phyloP scores from a whole-genome alignment of 2,113 vertebrate species.

The Nesospiza acunhae region DNA sequence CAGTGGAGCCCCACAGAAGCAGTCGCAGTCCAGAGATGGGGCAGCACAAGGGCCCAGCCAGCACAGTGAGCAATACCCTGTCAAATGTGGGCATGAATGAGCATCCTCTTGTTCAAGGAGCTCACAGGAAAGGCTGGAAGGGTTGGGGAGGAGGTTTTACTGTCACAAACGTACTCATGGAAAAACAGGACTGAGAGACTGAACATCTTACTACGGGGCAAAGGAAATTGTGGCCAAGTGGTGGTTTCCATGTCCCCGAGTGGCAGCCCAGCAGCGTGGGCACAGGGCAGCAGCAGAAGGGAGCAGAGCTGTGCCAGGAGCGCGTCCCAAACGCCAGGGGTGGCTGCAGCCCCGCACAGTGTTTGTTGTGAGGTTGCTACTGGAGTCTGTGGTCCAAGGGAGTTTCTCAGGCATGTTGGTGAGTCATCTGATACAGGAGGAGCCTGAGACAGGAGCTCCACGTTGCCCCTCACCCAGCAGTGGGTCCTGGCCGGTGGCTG shows the following conservation, averaged over 20 bases:
- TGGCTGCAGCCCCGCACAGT: slow-evolving; percentile 14
- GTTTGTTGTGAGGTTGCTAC: slow-evolving; percentile 83
- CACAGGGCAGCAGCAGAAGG: not conserved
- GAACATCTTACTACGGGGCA: not conserved
- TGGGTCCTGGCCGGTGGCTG: slow-evolving; percentile 18
- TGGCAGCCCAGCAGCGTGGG: not conserved
- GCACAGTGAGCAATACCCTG: not conserved
- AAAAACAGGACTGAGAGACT: not conserved
- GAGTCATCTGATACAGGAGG: slow-evolving; percentile 65
- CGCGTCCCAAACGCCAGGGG: slow-evolving; percentile 35
- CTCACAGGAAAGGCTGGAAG: not conserved
- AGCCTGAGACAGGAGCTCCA: slow-evolving; percentile 59
- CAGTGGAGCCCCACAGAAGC: not conserved
- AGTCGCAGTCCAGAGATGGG: not conserved
- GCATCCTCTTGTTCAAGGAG: not conserved
- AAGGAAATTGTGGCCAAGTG: not conserved
- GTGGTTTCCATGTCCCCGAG: not conserved
- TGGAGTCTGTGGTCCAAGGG: slow-evolving; percentile 70
- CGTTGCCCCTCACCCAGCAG: slow-evolving; percentile 22
- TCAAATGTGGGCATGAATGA: not conserved
- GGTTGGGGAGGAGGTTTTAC: not conserved
- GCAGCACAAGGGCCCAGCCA: not conserved
- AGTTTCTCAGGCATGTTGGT: slow-evolving; percentile 73
- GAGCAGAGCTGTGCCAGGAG: not conserved
- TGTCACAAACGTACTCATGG: not conserved